A percentile compares a stretch with the other conserved stretches of the same genome.
These are phyloP conservation scores for Podocnemis expansa DNA, from an alignment of 2,113 vertebrate species.

Conservation along the genomic window DNA sequence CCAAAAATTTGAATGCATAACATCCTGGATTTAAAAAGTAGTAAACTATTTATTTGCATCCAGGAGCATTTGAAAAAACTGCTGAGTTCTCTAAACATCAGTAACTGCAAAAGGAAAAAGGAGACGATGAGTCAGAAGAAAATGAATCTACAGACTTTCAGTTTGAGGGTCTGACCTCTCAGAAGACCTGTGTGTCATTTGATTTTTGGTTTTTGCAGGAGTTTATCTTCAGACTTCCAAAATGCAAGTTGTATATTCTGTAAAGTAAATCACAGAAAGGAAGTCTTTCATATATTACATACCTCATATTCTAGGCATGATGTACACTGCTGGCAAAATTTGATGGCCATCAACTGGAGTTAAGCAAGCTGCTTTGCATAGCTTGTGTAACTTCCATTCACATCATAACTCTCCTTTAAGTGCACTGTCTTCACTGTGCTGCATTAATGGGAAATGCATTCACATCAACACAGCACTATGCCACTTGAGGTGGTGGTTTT, in stretches of 20 bases:
- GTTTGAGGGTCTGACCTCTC: background rate
- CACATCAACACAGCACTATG: too few relatives aligned
- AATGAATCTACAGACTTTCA: background rate
- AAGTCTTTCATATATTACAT: background rate
- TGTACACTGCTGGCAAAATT: too few relatives aligned
- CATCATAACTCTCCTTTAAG: too few relatives aligned
- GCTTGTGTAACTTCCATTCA: too few relatives aligned
- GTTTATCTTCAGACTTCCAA: slow-evolving; percentile 42
- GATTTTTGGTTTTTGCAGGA: slow-evolving; percentile 37
- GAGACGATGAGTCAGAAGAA: background rate
- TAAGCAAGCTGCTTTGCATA: too few relatives aligned
- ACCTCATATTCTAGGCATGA: too few relatives aligned
- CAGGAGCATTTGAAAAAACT: slow-evolving; percentile 56
- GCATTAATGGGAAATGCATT: too few relatives aligned
- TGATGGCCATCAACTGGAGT: too few relatives aligned
- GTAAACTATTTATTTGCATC: background rate
- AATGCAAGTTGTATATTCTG: slow-evolving; percentile 18
- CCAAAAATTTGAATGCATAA: background rate
- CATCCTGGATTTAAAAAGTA: background rate
- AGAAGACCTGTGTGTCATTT: background rate
- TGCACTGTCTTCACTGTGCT: too few relatives aligned
- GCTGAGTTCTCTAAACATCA: background rate
- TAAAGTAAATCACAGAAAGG: background rate
- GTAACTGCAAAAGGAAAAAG: background rate
- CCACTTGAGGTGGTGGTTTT: too few relatives aligned